Base-by-base conservation (phyloP, 2,113 vertebrate species). In the Chionis minor region DNA sequence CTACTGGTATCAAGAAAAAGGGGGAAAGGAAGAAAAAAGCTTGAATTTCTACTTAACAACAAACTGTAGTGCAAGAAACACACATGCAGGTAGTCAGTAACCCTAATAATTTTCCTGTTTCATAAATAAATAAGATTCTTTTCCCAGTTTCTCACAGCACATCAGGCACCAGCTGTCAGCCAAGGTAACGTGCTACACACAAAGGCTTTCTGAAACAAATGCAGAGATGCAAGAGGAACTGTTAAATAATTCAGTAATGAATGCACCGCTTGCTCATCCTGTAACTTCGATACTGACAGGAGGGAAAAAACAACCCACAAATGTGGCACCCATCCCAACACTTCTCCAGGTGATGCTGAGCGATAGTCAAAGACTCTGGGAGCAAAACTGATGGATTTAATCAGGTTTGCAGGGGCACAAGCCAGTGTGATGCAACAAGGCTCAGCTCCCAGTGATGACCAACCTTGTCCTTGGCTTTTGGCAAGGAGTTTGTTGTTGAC, bases 191-290 rank as follows among this genome's bases (percentile, higher is more conserved):
- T 54, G 40, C 81, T 94, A 30, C 28, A 66, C 59, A 82, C 72
- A 90, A 90, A 83, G 30, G 54, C 40, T 86, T 70, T 72, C 56
- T 70, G 82, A 92, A 94, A 86, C 83, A 89, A 45, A 92, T 75
- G 62, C 30, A 82, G 58, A 81, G 56, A 72, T 33, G 88, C 44
- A 56, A 85, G 81, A 92, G 65, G 65, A 75, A 66, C 22, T 4
- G 19, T 79, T 98, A 93, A 97, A 97, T 98, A 97, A 98, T 97
- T 95, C 93, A 97, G 14, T 77, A 96, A 91, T 63, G 20, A 84
- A 86, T 92, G 93, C 88, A 56, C 42, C 3, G 1, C 58, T 91
- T 9, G 11, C 92, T 83, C 54, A 52, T 79, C 40, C 45, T 85
- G 84, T 74, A 90, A 86, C 84, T 87, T 65, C 0, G 0, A 91